Evolutionary conservation across 2,113 vertebrate genomes (phyloP).

Genomic region (Zosterops lateralis): DNA sequence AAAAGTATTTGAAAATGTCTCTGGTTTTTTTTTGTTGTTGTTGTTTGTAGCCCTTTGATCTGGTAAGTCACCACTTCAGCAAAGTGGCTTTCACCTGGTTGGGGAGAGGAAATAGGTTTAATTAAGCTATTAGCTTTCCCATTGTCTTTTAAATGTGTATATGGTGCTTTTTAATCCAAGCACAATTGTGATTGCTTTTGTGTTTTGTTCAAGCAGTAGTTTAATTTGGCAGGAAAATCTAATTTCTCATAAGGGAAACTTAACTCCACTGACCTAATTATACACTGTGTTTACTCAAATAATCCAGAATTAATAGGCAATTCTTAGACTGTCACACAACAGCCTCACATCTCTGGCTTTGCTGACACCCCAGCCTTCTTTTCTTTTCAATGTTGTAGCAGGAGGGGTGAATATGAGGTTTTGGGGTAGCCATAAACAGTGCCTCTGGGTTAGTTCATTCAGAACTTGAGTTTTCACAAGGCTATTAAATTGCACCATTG

Average conservation of each 20-base stretch:
- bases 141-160: constrained; percentile 9
- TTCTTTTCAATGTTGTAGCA: neutral
- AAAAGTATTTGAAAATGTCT: neutral
- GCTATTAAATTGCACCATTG: neutral
- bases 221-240: neutral
- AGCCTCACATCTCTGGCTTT: neutral
- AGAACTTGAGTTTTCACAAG: neutral
- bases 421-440: neutral
- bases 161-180: neutral
- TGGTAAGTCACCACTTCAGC: neutral
- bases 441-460: neutral
- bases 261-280: neutral
- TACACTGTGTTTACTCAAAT: neutral
- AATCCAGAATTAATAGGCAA: neutral
- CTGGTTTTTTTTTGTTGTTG: neutral
- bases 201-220: neutral
- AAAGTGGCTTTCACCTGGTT: neutral
- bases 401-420: neutral
- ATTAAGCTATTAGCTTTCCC: neutral
- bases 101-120: neutral
- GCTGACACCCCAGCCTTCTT: neutral
- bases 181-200: neutral
- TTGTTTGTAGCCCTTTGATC: neutral
- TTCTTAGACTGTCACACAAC: neutral
- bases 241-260: neutral